Evolutionary conservation across 1,140 invertebrate species (phyloP), one percentile per base, ranked within the genome.

Genomic region (Eciton burchellii): DNA sequence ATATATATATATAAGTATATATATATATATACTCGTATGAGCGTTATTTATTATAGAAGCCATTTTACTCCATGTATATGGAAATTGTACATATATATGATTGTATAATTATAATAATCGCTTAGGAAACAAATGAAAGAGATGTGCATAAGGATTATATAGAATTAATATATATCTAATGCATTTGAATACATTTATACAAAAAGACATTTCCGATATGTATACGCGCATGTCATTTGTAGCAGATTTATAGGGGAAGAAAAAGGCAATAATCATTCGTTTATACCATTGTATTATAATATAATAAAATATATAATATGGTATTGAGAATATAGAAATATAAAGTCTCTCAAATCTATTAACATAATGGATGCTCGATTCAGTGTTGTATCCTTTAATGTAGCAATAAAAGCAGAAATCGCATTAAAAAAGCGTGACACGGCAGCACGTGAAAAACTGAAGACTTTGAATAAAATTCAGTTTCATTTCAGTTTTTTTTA

Each of bases 151-250:
- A 68, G 29, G 57, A 82, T 5, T 9, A 76, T 66, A 87, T 82
- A 89, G 59, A 60, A 68, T 57, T 89, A 89, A 89, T 89, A 89
- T 35, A 35, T 89, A 88, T 89, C 62, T 85, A 21, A 81, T 59
- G 66, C 86, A 89, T 89, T 88, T 89, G 71, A 86, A 56, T 89
- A 89, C 71, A 88, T 89, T 89, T 89, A 73, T 89, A 89, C 52
- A 81, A 73, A 85, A 84, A 59, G 14, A 81, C 81, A 85, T 83
- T 85, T 62, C 54, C 4, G 35, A 26, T 57, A 66, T 65, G 47
- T 56, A 49, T 79, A 83, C 68, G 70, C 52, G 73, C 43, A 81
- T 77, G 72, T 19, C 87, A 62, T 56, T 87, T 66, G 14, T 87
- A 88, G 81, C 57, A 82, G 49, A 84, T 88, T 74, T 83, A 6